A percentile compares a stretch with the other conserved stretches of the same genome.
Conservation (phyloP, 2,888 invertebrate genomes). For the Anthophora plumipes region DNA sequence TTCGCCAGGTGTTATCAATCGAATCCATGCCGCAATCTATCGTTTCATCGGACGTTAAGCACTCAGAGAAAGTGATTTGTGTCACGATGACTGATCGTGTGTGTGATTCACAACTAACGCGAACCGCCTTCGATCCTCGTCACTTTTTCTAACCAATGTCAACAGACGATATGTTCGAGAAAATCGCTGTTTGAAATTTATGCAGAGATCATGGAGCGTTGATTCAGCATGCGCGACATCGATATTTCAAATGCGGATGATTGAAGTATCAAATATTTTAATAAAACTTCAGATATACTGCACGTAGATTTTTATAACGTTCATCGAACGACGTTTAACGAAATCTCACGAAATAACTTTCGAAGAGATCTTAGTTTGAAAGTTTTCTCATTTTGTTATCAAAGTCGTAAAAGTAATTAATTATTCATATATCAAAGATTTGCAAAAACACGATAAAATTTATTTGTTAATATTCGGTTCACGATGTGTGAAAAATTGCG, state of each 20-base stretch:
- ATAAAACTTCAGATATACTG: background rate
- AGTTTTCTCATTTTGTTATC: constrained; percentile 11
- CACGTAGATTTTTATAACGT: too few relatives aligned
- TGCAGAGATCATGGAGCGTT: background rate
- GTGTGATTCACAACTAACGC: constrained; percentile 33
- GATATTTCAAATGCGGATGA: too few relatives aligned
- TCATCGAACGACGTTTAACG: background rate
- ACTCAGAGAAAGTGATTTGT: constrained; percentile 62
- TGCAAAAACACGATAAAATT: too few relatives aligned
- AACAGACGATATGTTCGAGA: too few relatives aligned
- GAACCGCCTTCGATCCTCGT: background rate
- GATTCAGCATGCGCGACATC: background rate
- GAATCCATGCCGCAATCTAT: constrained; percentile 6
- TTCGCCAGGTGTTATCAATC: constrained; percentile 28
- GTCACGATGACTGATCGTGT: constrained; percentile 27
- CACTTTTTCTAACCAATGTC: background rate
- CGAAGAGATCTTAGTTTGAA: constrained; percentile 6
- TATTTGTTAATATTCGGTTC: too few relatives aligned
- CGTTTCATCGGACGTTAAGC: constrained; percentile 29
- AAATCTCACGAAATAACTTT: background rate
- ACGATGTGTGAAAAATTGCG: too few relatives aligned
- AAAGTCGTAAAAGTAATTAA: too few relatives aligned
- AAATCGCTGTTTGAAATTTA: background rate
- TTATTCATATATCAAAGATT: too few relatives aligned
- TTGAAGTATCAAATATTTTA: background rate